Base-by-base conservation (phyloP, 2,888 invertebrate genomes). In the Epinotia nisella region DNA sequence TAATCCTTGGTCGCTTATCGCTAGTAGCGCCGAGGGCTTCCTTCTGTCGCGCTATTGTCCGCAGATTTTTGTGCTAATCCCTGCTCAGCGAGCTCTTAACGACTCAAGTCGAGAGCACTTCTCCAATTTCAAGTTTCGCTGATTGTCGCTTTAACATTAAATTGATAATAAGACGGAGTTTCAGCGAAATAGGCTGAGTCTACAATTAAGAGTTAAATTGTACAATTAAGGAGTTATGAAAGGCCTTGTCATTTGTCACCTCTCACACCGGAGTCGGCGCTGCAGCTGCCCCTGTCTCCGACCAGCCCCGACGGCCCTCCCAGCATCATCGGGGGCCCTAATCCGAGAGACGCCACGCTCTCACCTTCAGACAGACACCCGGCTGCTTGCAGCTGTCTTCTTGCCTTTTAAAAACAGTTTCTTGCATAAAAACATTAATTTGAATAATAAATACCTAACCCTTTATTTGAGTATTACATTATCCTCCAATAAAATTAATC, bases 311-410 rank as follows among this genome's bases (percentile, higher is more conserved):
- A 91, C 13, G 90, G 93, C 62, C 89, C 93, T 15, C 87, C 92
- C 70, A 96, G 94, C 77, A 96, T 95, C 82, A 96, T 94, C 0
- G 95, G 95, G 0, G 95, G 95, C 0, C 95, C 95, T 21, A 94
- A 90, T 4, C 96, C 96, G 79, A 97, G 95, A 0, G 97, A 97
- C 3, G 96, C 95, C 56, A 97, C 94, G 77, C 96, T 96, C 90
- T 98, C 97, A 80, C 97, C 97, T 89, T 98, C 98, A 35, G 97
- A 97, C 72, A 97, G 94, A 85, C 97, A 97, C 11, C 97, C 97
- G 3, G 96, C 96, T 53, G 95, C 95, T 75, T 94, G 95, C 66
- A 98, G 91, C 86, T 98, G 97, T 74, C 96, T 93, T 64, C 96
- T 94, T 70, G 96, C 96, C 96, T 96, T 82, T 9, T 78, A 76